phyloP scores from a whole-genome alignment of 2,113 vertebrate species.

The Lycaon pictus region DNA sequence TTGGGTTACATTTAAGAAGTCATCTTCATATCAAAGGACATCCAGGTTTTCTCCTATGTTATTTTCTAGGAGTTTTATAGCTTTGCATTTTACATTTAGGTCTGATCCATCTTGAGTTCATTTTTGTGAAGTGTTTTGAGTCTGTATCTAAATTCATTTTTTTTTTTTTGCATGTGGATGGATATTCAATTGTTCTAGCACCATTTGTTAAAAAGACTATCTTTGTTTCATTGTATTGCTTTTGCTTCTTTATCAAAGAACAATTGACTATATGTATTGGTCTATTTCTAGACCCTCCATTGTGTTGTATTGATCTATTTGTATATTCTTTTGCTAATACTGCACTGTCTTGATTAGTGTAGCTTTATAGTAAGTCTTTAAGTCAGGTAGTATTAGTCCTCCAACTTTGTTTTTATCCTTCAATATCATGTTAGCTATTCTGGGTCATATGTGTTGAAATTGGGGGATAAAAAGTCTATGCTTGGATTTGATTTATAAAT shows the following conservation, averaged over 20 bases:
- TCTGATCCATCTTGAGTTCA: not conserved
- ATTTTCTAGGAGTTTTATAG: not conserved
- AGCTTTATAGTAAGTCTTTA: not conserved
- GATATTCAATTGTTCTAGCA: not conserved
- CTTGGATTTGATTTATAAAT: constrained; percentile 12
- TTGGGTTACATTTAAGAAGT: not conserved
- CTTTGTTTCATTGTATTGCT: not conserved
- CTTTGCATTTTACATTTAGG: not conserved
- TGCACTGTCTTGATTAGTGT: not conserved
- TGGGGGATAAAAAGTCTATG: not conserved
- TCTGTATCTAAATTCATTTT: not conserved
- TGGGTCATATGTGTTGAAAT: not conserved
- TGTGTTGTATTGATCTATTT: not conserved
- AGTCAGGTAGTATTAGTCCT: not conserved
- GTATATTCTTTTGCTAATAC: not conserved
- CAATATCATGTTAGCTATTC: not conserved
- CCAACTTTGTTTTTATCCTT: not conserved
- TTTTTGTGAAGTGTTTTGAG: not conserved
- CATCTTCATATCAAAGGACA: not conserved
- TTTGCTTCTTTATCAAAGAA: not conserved
- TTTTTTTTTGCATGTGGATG: not conserved
- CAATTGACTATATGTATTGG: not conserved
- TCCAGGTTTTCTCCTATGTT: not conserved
- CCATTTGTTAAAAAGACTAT: not conserved
- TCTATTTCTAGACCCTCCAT: not conserved